These are phyloP conservation scores for Neoscelio sp. DNA, from an alignment of 2,888 invertebrate genomes.

Conservation along the genomic window DNA sequence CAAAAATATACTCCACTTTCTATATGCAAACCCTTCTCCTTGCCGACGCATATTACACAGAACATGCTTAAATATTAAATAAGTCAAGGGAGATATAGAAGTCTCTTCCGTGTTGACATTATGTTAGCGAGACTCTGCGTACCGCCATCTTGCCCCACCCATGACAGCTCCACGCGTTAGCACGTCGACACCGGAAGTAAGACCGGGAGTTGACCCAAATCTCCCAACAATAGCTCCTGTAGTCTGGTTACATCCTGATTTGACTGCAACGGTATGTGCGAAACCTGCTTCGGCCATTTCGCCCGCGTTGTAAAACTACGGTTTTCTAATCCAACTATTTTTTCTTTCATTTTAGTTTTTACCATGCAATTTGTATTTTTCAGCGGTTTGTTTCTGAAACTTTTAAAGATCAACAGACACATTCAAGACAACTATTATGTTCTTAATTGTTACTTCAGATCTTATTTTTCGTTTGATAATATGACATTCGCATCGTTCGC, in stretches of 20 bases:
- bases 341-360: constrained; percentile 7
- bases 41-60: constrained; percentile 40
- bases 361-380: constrained; percentile 48
- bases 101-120: constrained; percentile 68
- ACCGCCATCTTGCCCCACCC: constrained; percentile 64
- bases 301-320: constrained; percentile 3
- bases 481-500: constrained; percentile 1
- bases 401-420: constrained; percentile 20
- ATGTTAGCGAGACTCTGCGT: constrained; percentile 58
- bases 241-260: constrained; percentile 68
- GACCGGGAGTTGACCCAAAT: constrained; percentile 71
- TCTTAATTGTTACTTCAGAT: constrained; percentile 44
- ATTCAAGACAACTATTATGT: not conserved
- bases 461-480: constrained; percentile 9
- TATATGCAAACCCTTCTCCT: constrained; percentile 16
- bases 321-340: constrained; percentile 15
- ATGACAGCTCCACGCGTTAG: constrained; percentile 46
- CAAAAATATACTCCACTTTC: constrained; percentile 4
- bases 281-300: constrained; percentile 21
- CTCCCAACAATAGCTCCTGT: constrained; percentile 69
- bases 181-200: constrained; percentile 73
- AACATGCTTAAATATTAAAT: constrained; percentile 69
- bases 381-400: constrained; percentile 29
- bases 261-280: constrained; percentile 42
- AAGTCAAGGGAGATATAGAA: constrained; percentile 71